These are phyloP conservation scores for Colostygia pectinataria DNA, from an alignment of 2,888 invertebrate species.

Conservation along the genomic window DNA sequence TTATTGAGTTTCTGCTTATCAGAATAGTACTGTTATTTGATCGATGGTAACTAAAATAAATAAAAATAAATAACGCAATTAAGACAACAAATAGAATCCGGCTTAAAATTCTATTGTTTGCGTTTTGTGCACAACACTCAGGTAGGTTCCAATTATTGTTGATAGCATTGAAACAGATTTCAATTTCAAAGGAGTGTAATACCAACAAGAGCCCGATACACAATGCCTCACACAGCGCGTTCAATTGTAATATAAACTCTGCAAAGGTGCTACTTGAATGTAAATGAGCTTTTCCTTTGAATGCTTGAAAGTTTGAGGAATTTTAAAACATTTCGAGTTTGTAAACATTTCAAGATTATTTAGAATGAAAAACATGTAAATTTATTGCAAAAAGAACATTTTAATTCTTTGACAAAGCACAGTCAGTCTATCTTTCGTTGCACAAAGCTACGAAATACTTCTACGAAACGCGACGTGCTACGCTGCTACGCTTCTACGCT, in stretches of 20 bases:
- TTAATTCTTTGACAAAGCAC: no score
- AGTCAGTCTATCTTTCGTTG: background rate
- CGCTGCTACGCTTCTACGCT: background rate
- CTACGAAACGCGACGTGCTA: background rate
- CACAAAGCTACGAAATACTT: background rate
- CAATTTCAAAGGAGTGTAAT: conserved; percentile 1
- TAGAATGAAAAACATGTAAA: background rate
- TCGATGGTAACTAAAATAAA: no score
- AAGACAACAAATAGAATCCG: no score
- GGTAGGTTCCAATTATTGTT: background rate
- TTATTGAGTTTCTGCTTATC: no score
- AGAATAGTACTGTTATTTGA: no score
- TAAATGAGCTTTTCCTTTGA: conserved; percentile 12
- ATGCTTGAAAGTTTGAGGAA: conserved; percentile 1
- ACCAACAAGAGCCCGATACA: conserved; percentile 1
- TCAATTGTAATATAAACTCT: conserved; percentile 6
- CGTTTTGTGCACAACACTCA: background rate
- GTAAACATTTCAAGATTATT: conserved; percentile 2
- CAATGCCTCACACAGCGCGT: conserved; percentile 3
- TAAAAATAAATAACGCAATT: no score
- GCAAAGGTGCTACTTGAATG: conserved; percentile 12
- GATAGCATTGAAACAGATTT: background rate
- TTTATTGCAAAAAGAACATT: background rate
- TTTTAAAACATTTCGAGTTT: no score
- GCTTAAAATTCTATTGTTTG: no score